Base-by-base conservation (phyloP, 1,140 invertebrate species). In the Musca vetustissima region DNA sequence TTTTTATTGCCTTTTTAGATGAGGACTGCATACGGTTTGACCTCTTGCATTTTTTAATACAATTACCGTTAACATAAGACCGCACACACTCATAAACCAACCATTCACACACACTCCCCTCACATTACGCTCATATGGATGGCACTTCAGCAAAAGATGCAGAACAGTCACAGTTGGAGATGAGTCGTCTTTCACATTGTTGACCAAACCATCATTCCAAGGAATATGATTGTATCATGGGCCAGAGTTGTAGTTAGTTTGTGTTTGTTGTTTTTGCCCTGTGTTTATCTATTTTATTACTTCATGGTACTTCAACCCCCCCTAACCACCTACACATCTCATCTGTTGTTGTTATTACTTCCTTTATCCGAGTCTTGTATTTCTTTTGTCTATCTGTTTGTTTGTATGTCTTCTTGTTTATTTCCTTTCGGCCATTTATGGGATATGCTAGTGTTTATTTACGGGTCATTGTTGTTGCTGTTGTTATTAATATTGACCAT, bases 11-110 rank as follows among this genome's bases (percentile, higher is more conserved):
- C 52, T 36, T 67, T 59, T 67, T 49, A 64, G 24, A 61, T 61
- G 53, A 61, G 52, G 43, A 47, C 52, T 61, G 57, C 50, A 65
- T n/a, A n/a, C n/a, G 53, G 36, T 64, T 28, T 64, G 69, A 64
- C 69, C 69, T 67, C 47, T 67, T 67, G 53, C 66, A 61, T 69
- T 69, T 70, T 70, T 70, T 57, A 59, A 67, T 67, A 70, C 69
- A 57, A 66, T 70, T 70, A 70, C 69, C 69, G 69, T 70, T 70
- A 70, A 66, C 53, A 47, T 61, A 43, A 61, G 57, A 36, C 36
- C 36, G 36, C 36, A 43, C 36, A 43, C 36, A 43, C 36, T 43
- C 11, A 28, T 8, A n/a, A n/a, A 43, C 1, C 36, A 43, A 9
- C 11, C 11, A 43, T 43, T 43, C 36, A 7, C 11, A 13, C 28